phyloP scores from a whole-genome alignment of 2,797 vertebrate species.

The Phalloptychus januarius region DNA sequence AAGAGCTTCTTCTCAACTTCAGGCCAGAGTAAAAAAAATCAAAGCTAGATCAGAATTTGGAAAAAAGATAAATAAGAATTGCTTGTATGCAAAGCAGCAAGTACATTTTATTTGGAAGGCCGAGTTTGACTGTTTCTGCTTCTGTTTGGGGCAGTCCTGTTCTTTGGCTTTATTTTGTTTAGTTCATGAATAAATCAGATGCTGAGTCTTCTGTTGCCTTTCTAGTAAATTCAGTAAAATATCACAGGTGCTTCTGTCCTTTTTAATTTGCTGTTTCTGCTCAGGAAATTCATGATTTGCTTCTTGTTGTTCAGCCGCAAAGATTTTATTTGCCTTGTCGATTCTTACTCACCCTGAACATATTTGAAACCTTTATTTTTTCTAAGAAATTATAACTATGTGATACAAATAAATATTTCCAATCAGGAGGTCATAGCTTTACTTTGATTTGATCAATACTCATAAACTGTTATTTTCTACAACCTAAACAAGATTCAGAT shows the following conservation, averaged over 20 bases:
- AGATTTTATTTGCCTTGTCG: background rate
- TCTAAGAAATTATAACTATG: background rate
- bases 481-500: background rate
- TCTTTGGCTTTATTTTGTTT: background rate
- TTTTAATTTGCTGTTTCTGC: background rate
- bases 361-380: background rate
- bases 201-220: constrained; percentile 5
- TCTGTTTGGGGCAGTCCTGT: constrained; percentile 3
- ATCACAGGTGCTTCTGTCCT: background rate
- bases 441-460: background rate
- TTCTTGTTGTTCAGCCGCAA: background rate
- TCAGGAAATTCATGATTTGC: background rate
- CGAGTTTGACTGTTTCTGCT: constrained; percentile 6
- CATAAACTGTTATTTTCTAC: background rate
- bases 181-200: constrained; percentile 15
- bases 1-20: constrained; percentile 26
- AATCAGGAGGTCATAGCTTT: background rate
- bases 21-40: constrained; percentile 1
- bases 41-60: background rate
- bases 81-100: too few relatives aligned
- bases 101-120: constrained; percentile 1
- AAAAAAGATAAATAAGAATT: background rate
- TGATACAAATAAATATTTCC: background rate
- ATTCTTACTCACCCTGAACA: background rate
- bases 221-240: background rate